These are phyloP conservation scores for Bombus confusus DNA, from an alignment of 1,140 invertebrate genomes.

Conservation along the genomic window DNA sequence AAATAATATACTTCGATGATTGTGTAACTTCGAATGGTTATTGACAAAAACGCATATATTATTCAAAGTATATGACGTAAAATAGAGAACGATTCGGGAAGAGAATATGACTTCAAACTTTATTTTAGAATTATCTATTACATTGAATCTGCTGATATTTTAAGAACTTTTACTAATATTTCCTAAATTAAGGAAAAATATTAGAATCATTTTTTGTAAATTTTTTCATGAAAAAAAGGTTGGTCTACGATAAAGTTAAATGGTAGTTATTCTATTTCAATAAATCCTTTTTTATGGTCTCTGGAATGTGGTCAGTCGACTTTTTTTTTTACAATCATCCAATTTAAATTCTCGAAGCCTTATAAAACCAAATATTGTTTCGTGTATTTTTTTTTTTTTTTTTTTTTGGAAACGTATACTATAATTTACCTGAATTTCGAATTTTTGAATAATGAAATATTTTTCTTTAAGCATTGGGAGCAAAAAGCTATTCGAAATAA, in stretches of 20 bases:
- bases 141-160: not conserved
- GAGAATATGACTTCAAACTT: not conserved
- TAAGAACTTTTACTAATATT: not conserved
- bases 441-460: not conserved
- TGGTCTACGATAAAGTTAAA: not conserved
- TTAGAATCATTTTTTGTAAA: not conserved
- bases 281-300: not conserved
- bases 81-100: not conserved
- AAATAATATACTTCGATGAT: not conserved
- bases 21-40: not conserved
- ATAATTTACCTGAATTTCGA: not conserved
- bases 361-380: not conserved
- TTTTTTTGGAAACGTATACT: too few relatives aligned
- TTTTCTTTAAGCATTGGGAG: not conserved
- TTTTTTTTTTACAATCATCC: conserved; percentile 7
- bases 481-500: not conserved
- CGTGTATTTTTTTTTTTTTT: not conserved
- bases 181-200: not conserved
- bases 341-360: not conserved
- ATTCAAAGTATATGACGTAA: not conserved
- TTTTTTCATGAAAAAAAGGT: not conserved
- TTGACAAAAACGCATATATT: conserved; percentile 4
- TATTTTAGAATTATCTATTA: not conserved
- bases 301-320: conserved; percentile 23
- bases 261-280: not conserved